Conservation (phyloP, 2,888 invertebrate species). For the Cactoblastis cactorum region DNA sequence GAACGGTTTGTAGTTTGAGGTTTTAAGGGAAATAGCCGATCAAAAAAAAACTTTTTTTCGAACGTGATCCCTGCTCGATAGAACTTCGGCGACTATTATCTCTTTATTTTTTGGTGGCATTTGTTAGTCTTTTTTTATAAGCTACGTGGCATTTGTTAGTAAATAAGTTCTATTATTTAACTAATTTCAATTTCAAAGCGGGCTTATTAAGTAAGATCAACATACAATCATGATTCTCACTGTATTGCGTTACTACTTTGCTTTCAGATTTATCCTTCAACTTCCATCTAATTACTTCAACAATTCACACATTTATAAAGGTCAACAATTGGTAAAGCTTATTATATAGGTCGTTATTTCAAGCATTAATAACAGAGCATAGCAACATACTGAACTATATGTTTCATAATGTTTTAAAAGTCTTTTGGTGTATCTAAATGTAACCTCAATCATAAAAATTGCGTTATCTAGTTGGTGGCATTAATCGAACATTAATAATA, state of each 20-base stretch:
- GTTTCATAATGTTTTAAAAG: conserved; percentile 1
- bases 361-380: conserved; percentile 7
- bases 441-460: conserved; percentile 4
- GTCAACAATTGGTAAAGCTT: background rate
- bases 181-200: too few relatives aligned
- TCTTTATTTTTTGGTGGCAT: background rate
- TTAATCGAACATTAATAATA: background rate
- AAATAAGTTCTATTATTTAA: background rate
- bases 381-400: conserved; percentile 6
- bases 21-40: background rate
- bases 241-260: too few relatives aligned
- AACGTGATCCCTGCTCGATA: background rate
- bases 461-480: background rate
- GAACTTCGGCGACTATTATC: background rate
- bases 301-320: conserved; percentile 4
- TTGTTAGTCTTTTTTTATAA: background rate
- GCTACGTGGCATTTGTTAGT: background rate
- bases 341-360: conserved; percentile 10
- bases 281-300: conserved; percentile 4
- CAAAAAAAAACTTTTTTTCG: background rate
- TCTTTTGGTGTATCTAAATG: conserved; percentile 5
- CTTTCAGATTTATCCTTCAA: background rate
- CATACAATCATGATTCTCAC: background rate
- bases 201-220: too few relatives aligned
- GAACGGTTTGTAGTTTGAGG: background rate